Conservation (phyloP, 1,140 invertebrate species). For the Lepidurus arcticus region DNA sequence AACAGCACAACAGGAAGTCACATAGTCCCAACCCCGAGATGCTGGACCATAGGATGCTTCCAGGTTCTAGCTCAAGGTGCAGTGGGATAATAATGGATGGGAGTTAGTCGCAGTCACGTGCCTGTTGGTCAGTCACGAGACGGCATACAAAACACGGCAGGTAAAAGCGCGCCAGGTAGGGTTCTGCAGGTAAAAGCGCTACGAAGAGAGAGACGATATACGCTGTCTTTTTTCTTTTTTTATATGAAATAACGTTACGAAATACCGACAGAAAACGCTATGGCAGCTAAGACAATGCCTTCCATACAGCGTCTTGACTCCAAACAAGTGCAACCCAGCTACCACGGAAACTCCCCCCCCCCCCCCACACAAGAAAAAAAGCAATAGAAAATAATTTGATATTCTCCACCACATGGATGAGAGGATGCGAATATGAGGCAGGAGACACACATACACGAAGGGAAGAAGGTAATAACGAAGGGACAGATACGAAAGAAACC, state of each 20-base stretch:
- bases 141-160: slow-evolving; percentile 1
- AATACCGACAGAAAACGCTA: background rate
- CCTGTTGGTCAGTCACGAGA: slow-evolving; percentile 7
- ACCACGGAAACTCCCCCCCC: background rate
- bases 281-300: too few species aligned
- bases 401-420: background rate
- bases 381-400: background rate
- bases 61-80: background rate
- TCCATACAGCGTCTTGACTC: background rate
- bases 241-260: background rate
- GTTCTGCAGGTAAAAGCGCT: background rate
- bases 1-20: background rate
- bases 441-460: background rate
- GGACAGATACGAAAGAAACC: slow-evolving; percentile 1
- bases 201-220: too few species aligned
- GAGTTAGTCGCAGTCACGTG: slow-evolving; percentile 9
- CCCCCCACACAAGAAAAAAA: background rate
- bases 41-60: background rate
- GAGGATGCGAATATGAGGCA: background rate
- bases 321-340: background rate
- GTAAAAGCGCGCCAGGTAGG: slow-evolving; percentile 1
- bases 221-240: too few species aligned
- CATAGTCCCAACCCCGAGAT: background rate
- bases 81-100: background rate
- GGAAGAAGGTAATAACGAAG: background rate